Base-by-base conservation (phyloP, 2,888 invertebrate genomes). In the Augochlorella aurata region DNA sequence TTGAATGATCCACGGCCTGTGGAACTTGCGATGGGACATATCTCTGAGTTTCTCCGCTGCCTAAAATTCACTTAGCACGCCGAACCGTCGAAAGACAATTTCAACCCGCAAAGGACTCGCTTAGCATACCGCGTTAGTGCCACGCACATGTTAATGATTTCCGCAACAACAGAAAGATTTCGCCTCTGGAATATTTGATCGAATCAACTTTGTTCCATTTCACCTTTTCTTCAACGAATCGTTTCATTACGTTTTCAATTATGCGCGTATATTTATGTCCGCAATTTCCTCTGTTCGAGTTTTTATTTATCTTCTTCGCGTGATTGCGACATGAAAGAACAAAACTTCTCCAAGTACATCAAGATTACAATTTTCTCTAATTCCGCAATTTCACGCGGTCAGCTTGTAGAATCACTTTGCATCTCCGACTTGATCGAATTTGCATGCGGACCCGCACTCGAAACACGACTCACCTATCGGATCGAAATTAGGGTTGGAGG, bases 1-100 rank as follows among this genome's bases (percentile, higher is more conserved):
- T 85, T 87, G 80, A 87, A 86, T 86, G 85, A 86, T 86, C 82
- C 86, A 85, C 82, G 71, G 74, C 74, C 81, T 76, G 87, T 69
- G 74, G 71, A 87, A 83, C 77, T 79, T 81, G 76, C 79, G 74
- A 70, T 45, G 83, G 76, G 72, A 83, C 81, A 61, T 81, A 74
- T 78, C 76, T 80, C 65, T 38, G 38, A 73, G 24, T 65, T 76
- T 75, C 76, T 73, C 72, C 65, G 52, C 70, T 69, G 78, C 52
- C 74, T 71, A 74, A 79, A 86, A 86, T 87, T 77, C 84, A 84
- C 71, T 87, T 84, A 71, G 49, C 72, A 73, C 74, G 38, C 63
- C 58, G 68, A 75, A 75, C 65, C 47, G 67, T 75, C 72, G 65
- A 73, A 82, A 82, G 73, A 75, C 69, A 82, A 83, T 82, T 67